Evolutionary conservation across 53 echinoderm and acorn worm species (phyloP), one percentile per base, ranked within the genome.

Genomic region (Luidia sarsii): DNA sequence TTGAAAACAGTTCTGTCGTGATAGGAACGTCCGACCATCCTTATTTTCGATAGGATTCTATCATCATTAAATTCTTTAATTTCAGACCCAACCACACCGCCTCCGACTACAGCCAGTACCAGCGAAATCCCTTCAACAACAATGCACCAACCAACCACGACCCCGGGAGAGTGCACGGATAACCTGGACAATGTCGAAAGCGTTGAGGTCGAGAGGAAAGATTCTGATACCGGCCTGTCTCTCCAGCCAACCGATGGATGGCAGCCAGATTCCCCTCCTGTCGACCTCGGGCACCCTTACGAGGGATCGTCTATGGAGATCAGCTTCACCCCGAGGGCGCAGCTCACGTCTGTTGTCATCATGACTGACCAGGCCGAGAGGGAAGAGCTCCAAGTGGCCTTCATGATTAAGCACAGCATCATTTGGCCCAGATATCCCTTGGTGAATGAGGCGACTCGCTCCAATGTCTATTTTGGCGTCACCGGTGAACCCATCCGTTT

Each of bases 281-380:
- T 3, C 18, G 51, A 51, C 10, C 29, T 23, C 43, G 18, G 5
- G 13, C 7, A 16, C 5, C 68, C 68, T 19, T 15, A 68, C 29
- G 16, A 48, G 13, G 68, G 48, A 68, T 48, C 27, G n/a, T 27
- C 15, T 28, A 22, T 67, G 39, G 16, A 1, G 48, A 49, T 48
- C 18, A 68, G 18, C 24, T 68, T 68, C 48, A 49, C 0, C 31
- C 68, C 48, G 28, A 22, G 45, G 31, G 48, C 23, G 28, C 2
- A 13, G 32, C 21, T 68, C 18, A 68, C 68, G 16, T 68, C 68
- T 14, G 68, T 68, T 7, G 33, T 68, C 24, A 31, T 68, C 2
- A 48, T 15, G 46, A 48, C 25, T 14, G 32, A 31, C 48, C 45
- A 49, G 43, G 67, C 41, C 21, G 37, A 15, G 49, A 0, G 28